phyloP scores from a whole-genome alignment of 2,797 vertebrate species.

The Artibeus jamaicensis region DNA sequence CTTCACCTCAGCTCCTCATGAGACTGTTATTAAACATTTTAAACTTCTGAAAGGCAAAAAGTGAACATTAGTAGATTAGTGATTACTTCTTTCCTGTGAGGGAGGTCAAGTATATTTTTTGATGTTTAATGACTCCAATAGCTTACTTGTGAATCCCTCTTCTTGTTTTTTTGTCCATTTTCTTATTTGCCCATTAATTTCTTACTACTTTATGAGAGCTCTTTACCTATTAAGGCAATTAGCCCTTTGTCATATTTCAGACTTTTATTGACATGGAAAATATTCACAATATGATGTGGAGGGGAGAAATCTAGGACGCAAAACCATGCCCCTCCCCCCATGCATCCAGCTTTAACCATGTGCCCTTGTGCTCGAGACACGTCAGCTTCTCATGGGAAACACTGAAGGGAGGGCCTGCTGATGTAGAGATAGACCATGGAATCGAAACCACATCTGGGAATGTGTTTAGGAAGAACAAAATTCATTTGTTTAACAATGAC shows the following conservation, averaged over 20 bases:
- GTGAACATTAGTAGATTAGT: background rate
- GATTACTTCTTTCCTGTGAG: background rate
- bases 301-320: background rate
- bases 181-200: background rate
- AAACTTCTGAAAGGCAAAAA: background rate
- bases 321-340: background rate
- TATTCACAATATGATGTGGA: background rate
- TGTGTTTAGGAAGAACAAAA: background rate
- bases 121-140: background rate
- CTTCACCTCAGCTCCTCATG: background rate
- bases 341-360: background rate
- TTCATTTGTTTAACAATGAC: background rate
- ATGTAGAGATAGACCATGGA: background rate
- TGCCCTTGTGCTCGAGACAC: rapidly evolving
- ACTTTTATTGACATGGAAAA: background rate
- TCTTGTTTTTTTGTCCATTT: background rate
- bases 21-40: background rate
- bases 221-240: background rate
- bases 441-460: background rate
- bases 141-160: background rate
- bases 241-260: background rate
- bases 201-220: background rate
- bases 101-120: background rate
- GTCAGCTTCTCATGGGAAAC: background rate
- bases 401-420: background rate